These are phyloP conservation scores for Potamarius usumacintae DNA, from an alignment of 2,113 vertebrate species.

Conservation along the genomic window DNA sequence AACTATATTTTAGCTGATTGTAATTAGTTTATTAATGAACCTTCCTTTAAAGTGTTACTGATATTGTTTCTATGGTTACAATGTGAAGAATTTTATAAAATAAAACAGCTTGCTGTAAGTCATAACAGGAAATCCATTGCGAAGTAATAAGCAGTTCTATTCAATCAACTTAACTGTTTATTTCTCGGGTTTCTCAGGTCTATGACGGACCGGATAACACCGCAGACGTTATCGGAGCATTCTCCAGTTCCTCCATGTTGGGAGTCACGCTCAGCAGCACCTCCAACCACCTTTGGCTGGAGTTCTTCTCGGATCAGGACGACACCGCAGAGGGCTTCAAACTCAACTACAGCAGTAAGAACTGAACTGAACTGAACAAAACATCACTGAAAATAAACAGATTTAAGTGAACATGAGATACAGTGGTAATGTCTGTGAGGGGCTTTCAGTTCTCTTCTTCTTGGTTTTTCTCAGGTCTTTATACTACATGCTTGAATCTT, in stretches of 20 bases:
- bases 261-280: constrained; percentile 88
- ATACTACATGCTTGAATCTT: not conserved
- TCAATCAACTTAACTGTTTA: not conserved
- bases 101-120: not conserved
- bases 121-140: not conserved
- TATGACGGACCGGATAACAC: constrained; percentile 92
- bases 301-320: constrained; percentile 90
- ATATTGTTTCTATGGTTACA: not conserved
- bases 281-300: constrained; percentile 94
- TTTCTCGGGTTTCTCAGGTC: constrained; percentile 72
- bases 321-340: constrained; percentile 88
- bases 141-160: not conserved
- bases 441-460: not conserved
- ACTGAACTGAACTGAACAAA: not conserved
- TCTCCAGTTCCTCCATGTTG: constrained; percentile 82
- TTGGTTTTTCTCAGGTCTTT: not conserved
- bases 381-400: not conserved
- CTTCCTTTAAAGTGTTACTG: not conserved
- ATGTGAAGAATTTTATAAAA: not conserved
- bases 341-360: constrained; percentile 91
- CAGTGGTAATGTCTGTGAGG: not conserved
- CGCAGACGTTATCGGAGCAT: constrained; percentile 83
- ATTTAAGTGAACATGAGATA: not conserved
- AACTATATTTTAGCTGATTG: not conserved
- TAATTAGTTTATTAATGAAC: not conserved